Base-by-base conservation (phyloP, 2,888 invertebrate species). In the Leptopilina syphax region DNA sequence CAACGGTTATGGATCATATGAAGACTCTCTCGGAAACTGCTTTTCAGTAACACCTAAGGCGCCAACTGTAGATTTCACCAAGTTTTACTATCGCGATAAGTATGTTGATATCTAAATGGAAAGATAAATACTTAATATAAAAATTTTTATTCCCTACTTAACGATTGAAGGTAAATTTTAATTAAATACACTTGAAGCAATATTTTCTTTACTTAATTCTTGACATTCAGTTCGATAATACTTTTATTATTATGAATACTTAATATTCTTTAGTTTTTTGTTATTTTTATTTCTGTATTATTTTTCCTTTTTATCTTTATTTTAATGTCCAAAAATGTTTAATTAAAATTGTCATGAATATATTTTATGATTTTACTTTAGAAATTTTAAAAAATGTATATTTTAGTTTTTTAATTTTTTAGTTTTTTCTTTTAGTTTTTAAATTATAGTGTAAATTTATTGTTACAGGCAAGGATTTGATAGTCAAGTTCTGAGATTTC, bases 11-110 rank as follows among this genome's bases (percentile, higher is more conserved):
- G 98, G 98, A 0, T 95, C 95, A 0, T 96, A 97, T 89, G 97
- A 97, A 82, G 98, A 98, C 90, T 98, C 98, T 0, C 96, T 97
- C 9, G 96, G 96, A 85, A 98, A 97, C 89, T 98, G 98, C 89
- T 94, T 95, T 76, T 95, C 95, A 0, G 95, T 98, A 0, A 94
- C 96, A 85, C 96, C 97, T 0, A 96, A 96, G 89, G 93, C 96
- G 1, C 96, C 96, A 0, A 94, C 95, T 85, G 93, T 94, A 9
- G 96, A 97, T 91, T 96, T 97, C 86, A 94, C 95, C 79, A 97
- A 97, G 90, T 97, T 97, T 88, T 93, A 97, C 79, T 93, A 95
- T 88, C 95, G 96, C 86, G 98, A 97, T 91, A 95, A 95, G 94
- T 96, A 86, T 81, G 85, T 81, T 65, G 57, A 54, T 80, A 78